Base-by-base conservation (phyloP, 2,888 invertebrate species). In the Lepidonotus clava region DNA sequence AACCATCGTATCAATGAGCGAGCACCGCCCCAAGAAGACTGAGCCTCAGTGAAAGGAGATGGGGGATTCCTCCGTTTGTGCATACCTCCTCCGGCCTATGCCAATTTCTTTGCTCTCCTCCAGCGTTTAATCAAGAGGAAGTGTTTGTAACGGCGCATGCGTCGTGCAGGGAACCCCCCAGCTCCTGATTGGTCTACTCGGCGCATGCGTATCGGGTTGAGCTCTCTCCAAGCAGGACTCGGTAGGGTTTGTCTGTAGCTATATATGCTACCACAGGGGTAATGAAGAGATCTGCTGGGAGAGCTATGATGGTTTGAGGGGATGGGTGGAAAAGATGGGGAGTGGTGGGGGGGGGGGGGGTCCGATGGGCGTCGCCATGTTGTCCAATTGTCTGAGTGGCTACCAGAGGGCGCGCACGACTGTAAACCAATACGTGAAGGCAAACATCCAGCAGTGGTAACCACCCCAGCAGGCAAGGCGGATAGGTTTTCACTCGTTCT, bases 381-480 rank as follows among this genome's bases (percentile, higher is more conserved):
- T 80, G 80, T 80, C 76, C 38, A 76, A 76, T 76, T 46, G 80
- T n/a, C 80, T 80, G 80, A 80, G 46, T 80, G 46, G 36, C 80
- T n/a, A n/a, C 80, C 41, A 80, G 46, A 21, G n/a, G 80, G 14
- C 80, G 32, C 36, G 34, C 5, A 38, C 38, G 36, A 1, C 71
- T 71, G 51, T 4, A 28, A 80, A n/a, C 80, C 46, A 80, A 80
- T 80, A 80, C 80, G 24, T n/a, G 46, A 80, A 80, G 8, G 80
- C 80, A 80, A 80, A 80, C 80, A 80, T 24, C 1, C 28, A 61
- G 24, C 5, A n/a, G 18, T 6, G 24, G 41, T 4, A 1, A 77
- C n/a, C 40, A n/a, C 6, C 66, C n/a, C 24, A 24, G 66, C 66
- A 8, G 46, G 46, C 46, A 34, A 28, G 28, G 8, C 28, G 51